phyloP scores from a whole-genome alignment of 1,140 invertebrate species.

The Drosophila serrata region DNA sequence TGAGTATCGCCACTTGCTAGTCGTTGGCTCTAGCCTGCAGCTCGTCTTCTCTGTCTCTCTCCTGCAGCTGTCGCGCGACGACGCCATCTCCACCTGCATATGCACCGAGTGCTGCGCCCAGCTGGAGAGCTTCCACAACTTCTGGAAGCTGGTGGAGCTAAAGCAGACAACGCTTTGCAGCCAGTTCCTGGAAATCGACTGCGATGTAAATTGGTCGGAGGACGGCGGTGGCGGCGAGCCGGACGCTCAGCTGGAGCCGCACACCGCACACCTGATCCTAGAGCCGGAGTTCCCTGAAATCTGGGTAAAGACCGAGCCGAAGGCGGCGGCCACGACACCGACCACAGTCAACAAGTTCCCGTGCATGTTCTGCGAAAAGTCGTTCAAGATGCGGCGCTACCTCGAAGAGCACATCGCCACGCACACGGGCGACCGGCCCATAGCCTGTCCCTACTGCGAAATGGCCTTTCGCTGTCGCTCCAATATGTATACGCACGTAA shows the following conservation, averaged over 20 bases:
- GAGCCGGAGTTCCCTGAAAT: conserved; percentile 33
- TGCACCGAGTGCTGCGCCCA: conserved; percentile 69
- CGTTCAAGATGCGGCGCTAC: conserved; percentile 74
- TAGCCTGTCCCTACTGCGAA: conserved; percentile 80
- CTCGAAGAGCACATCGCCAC: conserved; percentile 82
- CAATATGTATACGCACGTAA: conserved; percentile 85
- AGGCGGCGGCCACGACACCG: conserved; percentile 13
- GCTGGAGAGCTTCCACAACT: conserved; percentile 75
- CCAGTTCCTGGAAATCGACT: conserved; percentile 74
- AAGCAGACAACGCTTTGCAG: conserved; percentile 77
- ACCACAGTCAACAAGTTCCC: conserved; percentile 61
- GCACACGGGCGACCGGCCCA: conserved; percentile 80
- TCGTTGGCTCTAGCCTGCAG: background rate
- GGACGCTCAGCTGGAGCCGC: conserved; percentile 18
- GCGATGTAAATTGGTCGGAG: conserved; percentile 75
- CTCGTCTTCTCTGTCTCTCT: background rate
- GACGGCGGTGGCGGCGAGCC: conserved; percentile 46
- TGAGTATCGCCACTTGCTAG: conserved; percentile 41
- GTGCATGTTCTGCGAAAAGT: conserved; percentile 77
- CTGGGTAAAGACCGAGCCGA: conserved; percentile 16
- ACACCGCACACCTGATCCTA: conserved; percentile 6
- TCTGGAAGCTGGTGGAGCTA: conserved; percentile 72
- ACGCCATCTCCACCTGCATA: conserved; percentile 75
- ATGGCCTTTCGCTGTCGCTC: conserved; percentile 79
- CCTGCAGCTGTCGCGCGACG: conserved; percentile 67